Conservation (phyloP, 2,888 invertebrate species). For the Drosophila limbata region DNA sequence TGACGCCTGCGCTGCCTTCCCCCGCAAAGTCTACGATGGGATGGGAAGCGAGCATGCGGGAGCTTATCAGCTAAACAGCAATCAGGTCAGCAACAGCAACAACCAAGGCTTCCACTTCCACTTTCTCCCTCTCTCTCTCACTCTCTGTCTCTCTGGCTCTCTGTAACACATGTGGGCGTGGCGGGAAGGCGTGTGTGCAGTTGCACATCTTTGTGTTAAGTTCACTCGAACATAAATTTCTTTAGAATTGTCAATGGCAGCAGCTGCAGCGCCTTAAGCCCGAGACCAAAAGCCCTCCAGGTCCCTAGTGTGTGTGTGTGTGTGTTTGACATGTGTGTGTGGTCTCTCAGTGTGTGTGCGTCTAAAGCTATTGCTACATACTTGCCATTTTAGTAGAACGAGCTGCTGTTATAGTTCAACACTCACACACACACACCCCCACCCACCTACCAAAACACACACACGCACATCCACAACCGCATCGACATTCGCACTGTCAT, state of each 20-base stretch:
- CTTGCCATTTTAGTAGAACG: constrained; percentile 27
- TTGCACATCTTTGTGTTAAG: constrained; percentile 69
- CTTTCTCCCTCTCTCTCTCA: constrained; percentile 3
- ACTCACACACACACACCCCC: not conserved
- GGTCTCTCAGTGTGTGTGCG: constrained; percentile 26
- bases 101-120: constrained; percentile 22
- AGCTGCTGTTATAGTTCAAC: constrained; percentile 11
- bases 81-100: constrained; percentile 62
- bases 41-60: constrained; percentile 39
- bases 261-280: constrained; percentile 61
- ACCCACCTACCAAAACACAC: not conserved
- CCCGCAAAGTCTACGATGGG: not conserved
- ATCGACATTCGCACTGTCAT: constrained; percentile 29
- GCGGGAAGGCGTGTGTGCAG: constrained; percentile 33
- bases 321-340: constrained; percentile 6
- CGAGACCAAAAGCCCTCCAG: constrained; percentile 41
- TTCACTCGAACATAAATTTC: constrained; percentile 71
- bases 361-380: constrained; percentile 29
- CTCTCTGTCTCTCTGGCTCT: not conserved
- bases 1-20: constrained; percentile 63
- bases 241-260: constrained; percentile 71
- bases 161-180: constrained; percentile 18
- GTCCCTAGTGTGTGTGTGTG: constrained; percentile 33
- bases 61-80: constrained; percentile 73
- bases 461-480: constrained; percentile 9